Base-by-base conservation (phyloP, 1,140 invertebrate genomes). In the Nylanderia fulva region DNA sequence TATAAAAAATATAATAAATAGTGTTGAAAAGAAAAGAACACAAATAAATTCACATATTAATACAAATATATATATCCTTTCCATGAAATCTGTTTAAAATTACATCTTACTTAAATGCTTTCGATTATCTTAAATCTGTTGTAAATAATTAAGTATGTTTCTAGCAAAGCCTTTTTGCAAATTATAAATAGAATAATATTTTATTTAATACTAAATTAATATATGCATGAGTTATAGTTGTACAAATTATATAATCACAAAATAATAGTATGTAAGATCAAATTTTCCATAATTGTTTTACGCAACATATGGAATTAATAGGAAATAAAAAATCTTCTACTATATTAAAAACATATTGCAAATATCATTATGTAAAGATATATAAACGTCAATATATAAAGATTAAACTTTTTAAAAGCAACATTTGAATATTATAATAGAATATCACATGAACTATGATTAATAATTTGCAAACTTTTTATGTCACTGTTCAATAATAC, bases 381-480 rank as follows among this genome's bases (percentile, higher is more conserved):
- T n/a, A n/a, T n/a, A n/a, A n/a, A n/a, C n/a, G n/a, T 84, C 52
- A 68, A 45, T 15, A 2, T 68, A 63, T 68, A 42, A 15, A 3
- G 24, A 48, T 18, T 71, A 9, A 27, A 45, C 13, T 39, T 21
- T 39, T 66, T 5, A 15, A 54, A n/a, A 71, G n/a, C 7, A 68
- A 48, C 13, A 29, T 45, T 45, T 36, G 24, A 56, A 18, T 69
- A n/a, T 58, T 8, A 24, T 0, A n/a, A 60, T 33, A 76, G 5
- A 60, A 61, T 33, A 77, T 8, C 15, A 33, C 18, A 27, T 18
- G 9, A 4, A 29, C 2, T 45, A 33, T 45, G 45, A 29, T 75
- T 75, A 45, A 42, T 5, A 48, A 63, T 76, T 56, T 29, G 61
- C 58, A 77, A 18, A 63, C 9, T 54, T 42, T 60, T 42, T 60